phyloP scores from a whole-genome alignment of 2,888 invertebrate species.

The Ophonus ardosiacus region DNA sequence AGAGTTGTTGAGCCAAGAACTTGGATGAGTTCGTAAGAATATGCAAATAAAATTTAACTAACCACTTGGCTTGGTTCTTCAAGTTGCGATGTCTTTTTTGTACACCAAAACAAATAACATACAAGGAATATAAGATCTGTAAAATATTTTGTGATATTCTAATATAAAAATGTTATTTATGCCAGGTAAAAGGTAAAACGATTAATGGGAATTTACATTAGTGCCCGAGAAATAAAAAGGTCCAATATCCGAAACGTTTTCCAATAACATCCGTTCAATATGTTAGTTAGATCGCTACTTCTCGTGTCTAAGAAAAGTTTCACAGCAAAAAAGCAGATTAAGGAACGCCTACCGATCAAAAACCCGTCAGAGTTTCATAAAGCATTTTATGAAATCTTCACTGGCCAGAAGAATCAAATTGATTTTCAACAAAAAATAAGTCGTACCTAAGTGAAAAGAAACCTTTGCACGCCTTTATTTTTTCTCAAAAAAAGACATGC shows the following conservation, averaged over 20 bases:
- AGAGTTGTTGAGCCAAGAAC: not conserved
- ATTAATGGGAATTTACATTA: constrained; percentile 32
- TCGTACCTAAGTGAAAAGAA: constrained; percentile 44
- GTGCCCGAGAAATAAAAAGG: constrained; percentile 23
- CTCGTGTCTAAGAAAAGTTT: constrained; percentile 55
- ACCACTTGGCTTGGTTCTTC: not conserved
- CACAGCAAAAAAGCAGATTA: constrained; percentile 58
- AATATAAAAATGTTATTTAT: not conserved
- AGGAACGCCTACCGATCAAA: constrained; percentile 62
- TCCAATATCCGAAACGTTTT: constrained; percentile 54
- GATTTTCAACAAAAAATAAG: constrained; percentile 55
- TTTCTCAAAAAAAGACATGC: constrained; percentile 25
- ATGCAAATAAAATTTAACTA: not conserved
- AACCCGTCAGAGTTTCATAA: constrained; percentile 58
- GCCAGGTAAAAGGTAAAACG: not conserved
- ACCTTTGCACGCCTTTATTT: not conserved
- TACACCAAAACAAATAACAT: too few relatives aligned
- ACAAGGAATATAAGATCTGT: too few relatives aligned
- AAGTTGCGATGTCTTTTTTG: not conserved
- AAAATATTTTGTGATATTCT: too few relatives aligned
- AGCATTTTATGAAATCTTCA: constrained; percentile 62
- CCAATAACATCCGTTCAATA: constrained; percentile 51
- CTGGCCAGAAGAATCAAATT: constrained; percentile 61
- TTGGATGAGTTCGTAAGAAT: not conserved
- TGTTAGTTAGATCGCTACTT: constrained; percentile 60